A percentile compares a stretch with the other conserved stretches of the same genome.
These are phyloP conservation scores for Graptemys geographica DNA, from an alignment of 2,797 vertebrate genomes.

Conservation along the genomic window DNA sequence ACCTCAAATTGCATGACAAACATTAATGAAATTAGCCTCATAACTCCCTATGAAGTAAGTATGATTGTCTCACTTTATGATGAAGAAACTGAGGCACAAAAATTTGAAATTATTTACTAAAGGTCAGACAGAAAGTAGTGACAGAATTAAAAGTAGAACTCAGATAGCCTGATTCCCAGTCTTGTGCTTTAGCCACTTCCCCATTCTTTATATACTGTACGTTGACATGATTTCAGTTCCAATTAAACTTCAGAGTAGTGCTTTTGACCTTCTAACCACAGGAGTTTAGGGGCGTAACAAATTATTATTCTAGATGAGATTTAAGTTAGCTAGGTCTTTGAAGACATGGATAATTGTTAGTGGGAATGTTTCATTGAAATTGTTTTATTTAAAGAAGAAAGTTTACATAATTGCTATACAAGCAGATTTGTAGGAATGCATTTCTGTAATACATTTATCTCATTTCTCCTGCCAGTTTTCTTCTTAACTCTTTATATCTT, in stretches of 20 bases:
- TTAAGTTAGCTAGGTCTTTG: background rate
- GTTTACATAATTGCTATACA: slow-evolving; percentile 58
- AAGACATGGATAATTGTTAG: background rate
- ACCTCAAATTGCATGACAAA: too few species aligned
- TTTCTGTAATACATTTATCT: slow-evolving; percentile 25
- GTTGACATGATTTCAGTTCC: too few species aligned
- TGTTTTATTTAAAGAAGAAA: slow-evolving; percentile 35
- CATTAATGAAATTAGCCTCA: too few species aligned
- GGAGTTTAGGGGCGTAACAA: background rate
- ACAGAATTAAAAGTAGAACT: too few species aligned
- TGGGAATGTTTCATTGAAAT: background rate
- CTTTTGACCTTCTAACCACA: background rate
- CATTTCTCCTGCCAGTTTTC: background rate
- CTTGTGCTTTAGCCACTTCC: background rate
- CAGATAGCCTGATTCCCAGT: background rate
- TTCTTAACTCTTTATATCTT: background rate
- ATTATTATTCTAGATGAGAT: too few species aligned
- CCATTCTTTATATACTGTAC: too few species aligned
- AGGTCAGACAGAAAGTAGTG: too few species aligned
- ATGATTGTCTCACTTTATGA: too few species aligned
- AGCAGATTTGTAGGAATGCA: slow-evolving; percentile 23
- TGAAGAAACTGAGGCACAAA: too few species aligned
- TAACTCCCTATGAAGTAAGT: too few species aligned
- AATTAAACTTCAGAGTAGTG: background rate
- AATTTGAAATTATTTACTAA: too few species aligned